Evolutionary conservation across 1,140 invertebrate species (phyloP).

Genomic region (Drosophila lacertosa): DNA sequence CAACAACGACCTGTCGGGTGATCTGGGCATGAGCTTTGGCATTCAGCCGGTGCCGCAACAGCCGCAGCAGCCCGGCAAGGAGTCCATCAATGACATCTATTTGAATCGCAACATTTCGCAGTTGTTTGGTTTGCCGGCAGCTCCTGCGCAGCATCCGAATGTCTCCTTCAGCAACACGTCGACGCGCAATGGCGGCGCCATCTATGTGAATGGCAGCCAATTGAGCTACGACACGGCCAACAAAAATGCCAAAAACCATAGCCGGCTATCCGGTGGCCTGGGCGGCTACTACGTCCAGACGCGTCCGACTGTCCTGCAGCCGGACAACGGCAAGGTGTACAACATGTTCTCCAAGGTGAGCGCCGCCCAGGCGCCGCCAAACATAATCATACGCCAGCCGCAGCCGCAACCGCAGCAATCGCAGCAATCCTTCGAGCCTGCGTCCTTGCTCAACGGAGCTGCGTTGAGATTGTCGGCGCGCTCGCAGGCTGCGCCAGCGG

Average conservation of each 20-base stretch:
- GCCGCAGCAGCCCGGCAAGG: slow-evolving; percentile 36
- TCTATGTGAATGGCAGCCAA: slow-evolving; percentile 74
- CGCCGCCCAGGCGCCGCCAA: slow-evolving; percentile 55
- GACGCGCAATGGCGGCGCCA: slow-evolving; percentile 60
- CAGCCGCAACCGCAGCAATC: slow-evolving; percentile 26
- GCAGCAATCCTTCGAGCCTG: slow-evolving; percentile 35
- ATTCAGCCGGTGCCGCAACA: slow-evolving; percentile 13
- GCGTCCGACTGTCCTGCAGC: slow-evolving; percentile 52
- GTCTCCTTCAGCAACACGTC: slow-evolving; percentile 75
- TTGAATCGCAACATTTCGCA: slow-evolving; percentile 78
- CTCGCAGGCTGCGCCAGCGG: slow-evolving; percentile 25
- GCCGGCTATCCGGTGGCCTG: slow-evolving; percentile 27
- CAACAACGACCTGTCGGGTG: slow-evolving; percentile 46
- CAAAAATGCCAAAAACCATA: slow-evolving; percentile 67
- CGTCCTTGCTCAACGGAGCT: slow-evolving; percentile 37
- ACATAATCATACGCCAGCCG: slow-evolving; percentile 63
- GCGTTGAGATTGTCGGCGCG: slow-evolving; percentile 56
- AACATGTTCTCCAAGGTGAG: slow-evolving; percentile 80
- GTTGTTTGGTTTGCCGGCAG: slow-evolving; percentile 60
- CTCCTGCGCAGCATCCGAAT: slow-evolving; percentile 59
- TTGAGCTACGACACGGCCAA: slow-evolving; percentile 64
- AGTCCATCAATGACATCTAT: slow-evolving; percentile 82
- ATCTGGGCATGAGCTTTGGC: slow-evolving; percentile 24
- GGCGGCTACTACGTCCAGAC: slow-evolving; percentile 74
- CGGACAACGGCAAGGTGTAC: slow-evolving; percentile 75